A percentile compares a stretch with the other conserved stretches of the same genome.
Conservation (phyloP, 2,888 invertebrate genomes). For the Standfussiana lucernea region DNA sequence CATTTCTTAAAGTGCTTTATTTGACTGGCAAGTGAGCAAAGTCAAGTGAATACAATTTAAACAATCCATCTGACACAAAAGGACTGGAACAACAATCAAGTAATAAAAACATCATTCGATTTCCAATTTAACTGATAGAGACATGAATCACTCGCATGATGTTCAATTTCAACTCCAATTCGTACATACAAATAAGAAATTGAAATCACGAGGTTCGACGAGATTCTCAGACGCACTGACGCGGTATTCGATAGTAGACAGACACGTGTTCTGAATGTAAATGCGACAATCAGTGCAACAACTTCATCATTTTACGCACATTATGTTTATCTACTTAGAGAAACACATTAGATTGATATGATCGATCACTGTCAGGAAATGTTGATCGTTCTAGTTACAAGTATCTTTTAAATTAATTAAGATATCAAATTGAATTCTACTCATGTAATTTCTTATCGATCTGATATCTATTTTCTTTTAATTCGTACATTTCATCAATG, state of each 20-base stretch:
- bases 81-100: constrained; percentile 51
- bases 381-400: constrained; percentile 27
- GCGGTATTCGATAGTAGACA: constrained; percentile 60
- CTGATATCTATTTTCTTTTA: constrained; percentile 26
- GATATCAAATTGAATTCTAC: constrained; percentile 42
- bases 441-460: constrained; percentile 45
- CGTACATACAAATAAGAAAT: constrained; percentile 61
- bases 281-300: constrained; percentile 58
- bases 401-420: constrained; percentile 57
- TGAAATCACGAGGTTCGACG: constrained; percentile 62
- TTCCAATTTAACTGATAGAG: constrained; percentile 53
- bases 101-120: constrained; percentile 55
- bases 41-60: constrained; percentile 50
- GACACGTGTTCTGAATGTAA: constrained; percentile 60
- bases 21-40: constrained; percentile 22
- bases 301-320: constrained; percentile 69
- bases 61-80: constrained; percentile 39
- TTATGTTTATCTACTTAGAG: constrained; percentile 51
- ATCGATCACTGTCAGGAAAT: constrained; percentile 56
- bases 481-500: constrained; percentile 13
- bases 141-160: constrained; percentile 61
- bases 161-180: constrained; percentile 49
- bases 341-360: constrained; percentile 48
- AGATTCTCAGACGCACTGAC: constrained; percentile 68
- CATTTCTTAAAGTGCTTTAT: constrained; percentile 25